Base-by-base conservation (phyloP, 2,113 vertebrate genomes). In the Oncorhynchus gorbuscha region DNA sequence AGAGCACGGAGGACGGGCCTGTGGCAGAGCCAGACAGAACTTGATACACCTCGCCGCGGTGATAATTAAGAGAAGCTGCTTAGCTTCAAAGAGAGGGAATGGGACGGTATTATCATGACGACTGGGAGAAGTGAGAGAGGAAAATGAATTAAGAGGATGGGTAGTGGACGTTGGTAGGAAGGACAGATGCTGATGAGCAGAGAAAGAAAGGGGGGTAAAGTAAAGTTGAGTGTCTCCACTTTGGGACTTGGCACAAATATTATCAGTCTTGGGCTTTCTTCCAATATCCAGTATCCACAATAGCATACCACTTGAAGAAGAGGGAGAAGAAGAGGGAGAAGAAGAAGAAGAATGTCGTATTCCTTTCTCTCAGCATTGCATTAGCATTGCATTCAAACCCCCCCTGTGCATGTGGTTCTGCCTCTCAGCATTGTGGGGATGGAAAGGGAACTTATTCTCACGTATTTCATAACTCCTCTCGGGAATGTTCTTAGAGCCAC, bases 11-110 rank as follows among this genome's bases (percentile, higher is more conserved):
- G 74, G 76, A 79, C 55, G 59, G 61, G 4, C 64, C 73, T 22
- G 48, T 55, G 77, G 68, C 77, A 79, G 62, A 79, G 72, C 26
- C 22, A 67, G 39, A 65, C 24, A 28, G 68, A 7, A 49, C 72
- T 71, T 79, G 79, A 80, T 75, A 81, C 49, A 68, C 67, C 69
- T 68, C 14, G 13, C 66, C 18, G 16, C 3, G 32, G 18, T 4
- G 30, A 69, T 35, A 45, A 35, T 35, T 39, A 69, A 20, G 14
- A 69, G 67, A 67, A 16, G 59, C n/a, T 24, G 59, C 59, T 62
- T 24, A 24, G 59, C 59, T 62, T 62, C n/a, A 9, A 2, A 24
- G n/a, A 22, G 59, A n/a, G n/a, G n/a, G 59, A 62, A 62, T 24
- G 59, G 4, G 59, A 62, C 5, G 2, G 59, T 62, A 22, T 62